Base-by-base conservation (phyloP, 1,140 invertebrate genomes). In the Solenopsis invicta region DNA sequence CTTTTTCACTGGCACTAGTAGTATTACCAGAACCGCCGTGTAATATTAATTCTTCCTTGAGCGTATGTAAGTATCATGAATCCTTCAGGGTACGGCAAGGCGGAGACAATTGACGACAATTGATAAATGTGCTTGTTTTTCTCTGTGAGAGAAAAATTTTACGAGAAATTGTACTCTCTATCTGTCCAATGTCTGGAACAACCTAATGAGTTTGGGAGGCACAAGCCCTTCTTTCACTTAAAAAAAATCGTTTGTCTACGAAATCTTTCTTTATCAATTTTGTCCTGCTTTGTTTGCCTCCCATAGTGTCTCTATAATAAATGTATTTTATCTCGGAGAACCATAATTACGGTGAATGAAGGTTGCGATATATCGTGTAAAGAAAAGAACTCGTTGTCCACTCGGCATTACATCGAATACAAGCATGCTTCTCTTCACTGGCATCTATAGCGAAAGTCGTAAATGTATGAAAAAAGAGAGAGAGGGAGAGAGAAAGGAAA, bases 171-270 rank as follows among this genome's bases (percentile, higher is more conserved):
- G 69, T 71, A 91, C 81, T 88, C 81, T 89, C 4, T 92, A 84
- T 92, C 90, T 92, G 92, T 93, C 92, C 92, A 94, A 90, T 94
- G 95, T 95, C 95, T 95, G 94, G 95, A 95, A 95, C 94, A 94
- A 88, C 94, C 95, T 95, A 95, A 95, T 94, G 91, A 94, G 91
- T 95, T 95, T 93, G 90, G 94, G 93, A 94, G 93, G 90, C 91
- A 82, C 18, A 69, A 71, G 41, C 45, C 48, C 21, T 66, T 18
- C 71, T 21, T 50, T 85, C 52, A 61, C 13, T 6, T 41, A 41
- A 41, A 41, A 41, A 41, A 41, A 72, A 82, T 61, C 45, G 54
- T 75, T 80, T 59, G 54, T 75, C 87, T 64, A 61, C 77, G 59
- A 62, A 82, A 69, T 34, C 21, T 76, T 75, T 54, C 61, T 75